phyloP scores from a whole-genome alignment of 2,113 vertebrate genomes.

The Myiopsitta monachus region DNA sequence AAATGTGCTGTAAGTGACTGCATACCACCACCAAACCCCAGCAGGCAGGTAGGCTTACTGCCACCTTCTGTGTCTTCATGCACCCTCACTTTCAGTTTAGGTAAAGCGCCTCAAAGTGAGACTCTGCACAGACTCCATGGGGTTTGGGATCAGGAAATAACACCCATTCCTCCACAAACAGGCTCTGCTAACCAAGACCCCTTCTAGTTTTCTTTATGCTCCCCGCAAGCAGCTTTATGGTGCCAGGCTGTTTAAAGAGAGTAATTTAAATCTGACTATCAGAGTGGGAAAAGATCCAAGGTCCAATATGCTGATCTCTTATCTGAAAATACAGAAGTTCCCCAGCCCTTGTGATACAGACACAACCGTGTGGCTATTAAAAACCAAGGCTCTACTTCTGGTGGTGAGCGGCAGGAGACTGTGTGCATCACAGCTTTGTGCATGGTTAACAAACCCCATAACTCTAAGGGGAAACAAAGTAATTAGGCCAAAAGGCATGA shows the following conservation, averaged over 20 bases:
- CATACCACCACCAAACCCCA: background rate
- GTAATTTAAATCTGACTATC: background rate
- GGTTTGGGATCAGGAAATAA: background rate
- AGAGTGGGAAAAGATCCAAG: background rate
- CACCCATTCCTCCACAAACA: background rate
- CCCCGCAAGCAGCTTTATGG: background rate
- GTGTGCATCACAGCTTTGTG: background rate
- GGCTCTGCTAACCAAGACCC: background rate
- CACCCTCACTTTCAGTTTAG: background rate
- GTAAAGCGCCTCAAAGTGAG: background rate
- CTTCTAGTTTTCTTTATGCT: background rate
- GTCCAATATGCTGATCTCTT: background rate
- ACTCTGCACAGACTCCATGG: background rate
- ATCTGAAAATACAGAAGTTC: background rate
- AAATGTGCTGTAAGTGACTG: background rate
- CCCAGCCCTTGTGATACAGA: background rate
- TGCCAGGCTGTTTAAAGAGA: background rate
- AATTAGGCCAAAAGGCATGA: background rate
- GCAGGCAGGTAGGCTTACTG: background rate
- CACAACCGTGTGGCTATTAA: background rate
- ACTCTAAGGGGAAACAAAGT: background rate
- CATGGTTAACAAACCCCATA: background rate
- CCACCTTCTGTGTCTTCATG: background rate
- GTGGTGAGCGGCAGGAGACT: background rate
- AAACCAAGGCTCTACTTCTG: background rate